phyloP scores from a whole-genome alignment of 2,888 invertebrate species.

The Agrilus biguttatus region DNA sequence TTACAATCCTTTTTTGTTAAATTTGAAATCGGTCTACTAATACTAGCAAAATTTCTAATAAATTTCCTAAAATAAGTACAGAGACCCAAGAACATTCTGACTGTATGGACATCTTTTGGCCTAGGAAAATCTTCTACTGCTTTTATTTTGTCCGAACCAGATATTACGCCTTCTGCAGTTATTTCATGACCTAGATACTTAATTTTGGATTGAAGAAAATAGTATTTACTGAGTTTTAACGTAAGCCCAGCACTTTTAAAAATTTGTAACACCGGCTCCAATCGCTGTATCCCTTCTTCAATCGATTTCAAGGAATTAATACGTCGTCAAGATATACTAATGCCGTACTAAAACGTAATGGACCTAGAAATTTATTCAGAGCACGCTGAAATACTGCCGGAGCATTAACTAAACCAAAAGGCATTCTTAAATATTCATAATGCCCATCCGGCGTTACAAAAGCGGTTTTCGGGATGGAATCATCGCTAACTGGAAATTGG shows the following conservation, averaged over 20 bases:
- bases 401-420: no score
- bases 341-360: slow-evolving; percentile 6
- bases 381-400: slow-evolving; percentile 14
- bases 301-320: slow-evolving; percentile 11
- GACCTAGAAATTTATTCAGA: slow-evolving; percentile 8
- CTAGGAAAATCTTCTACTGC: slow-evolving; percentile 6
- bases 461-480: slow-evolving; percentile 17
- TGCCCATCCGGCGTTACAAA: slow-evolving; percentile 20
- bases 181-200: slow-evolving; percentile 9
- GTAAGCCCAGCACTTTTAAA: slow-evolving; percentile 1
- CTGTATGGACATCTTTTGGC: slow-evolving; percentile 1
- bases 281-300: slow-evolving; percentile 6
- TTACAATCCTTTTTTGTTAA: slow-evolving; percentile 1
- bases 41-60: slow-evolving; percentile 9
- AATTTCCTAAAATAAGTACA: slow-evolving; percentile 14
- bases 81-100: slow-evolving; percentile 12
- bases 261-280: slow-evolving; percentile 5
- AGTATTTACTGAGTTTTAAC: slow-evolving; percentile 8
- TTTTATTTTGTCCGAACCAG: slow-evolving; percentile 5
- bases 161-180: slow-evolving; percentile 4
- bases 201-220: slow-evolving; percentile 6
- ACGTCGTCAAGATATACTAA: slow-evolving; percentile 9
- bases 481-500: slow-evolving; percentile 13
- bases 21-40: slow-evolving; percentile 8
- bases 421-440: slow-evolving; percentile 19